Base-by-base conservation (phyloP, 2,888 invertebrate genomes). In the Furcula furcula region DNA sequence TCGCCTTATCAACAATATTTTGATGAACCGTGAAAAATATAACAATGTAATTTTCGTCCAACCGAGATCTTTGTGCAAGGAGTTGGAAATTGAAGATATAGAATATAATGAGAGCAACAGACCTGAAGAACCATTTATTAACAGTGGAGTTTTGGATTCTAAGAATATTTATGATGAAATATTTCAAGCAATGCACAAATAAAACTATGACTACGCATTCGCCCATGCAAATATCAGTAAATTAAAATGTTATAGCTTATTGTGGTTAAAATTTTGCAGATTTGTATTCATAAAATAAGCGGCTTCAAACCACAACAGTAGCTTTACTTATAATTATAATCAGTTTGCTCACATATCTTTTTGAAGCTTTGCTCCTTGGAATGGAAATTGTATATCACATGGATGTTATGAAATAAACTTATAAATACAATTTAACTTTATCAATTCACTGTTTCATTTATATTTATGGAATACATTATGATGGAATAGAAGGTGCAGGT, bases 1-100 rank as follows among this genome's bases (percentile, higher is more conserved):
- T 25, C 87, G 92, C 10, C 87, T 90, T 29, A 77, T 74, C 29
- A 77, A 70, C 41, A 85, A 86, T 40, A 29, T 80, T 22, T 65
- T 66, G 45, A 71, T 77, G 46, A 67, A 68, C 11, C 68, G 58
- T 23, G 54, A 49, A 25, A 65, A 49, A 46, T 40, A 28, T 25
- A 40, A 43, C 3, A 40, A 32, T 5, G 9, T 18, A 6, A 12
- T 13, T 3, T 1, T 15, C 4, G 29, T 29, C 3, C 21, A 32
- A 36, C 10, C 46, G n/a, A 9, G 13, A 18, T 11, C 16, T 4
- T 1, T 6, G 11, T 4, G 22, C n/a, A 30, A 30, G 10, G 30
- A 21, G 6, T 4, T 29, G 2, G 27, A 29, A 29, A 14, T 19
- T 6, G 36, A 43, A 26, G 43, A 35, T 19, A 31, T 22, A 1